Evolutionary conservation across 2,888 invertebrate genomes (phyloP).

Genomic region (Conchocele bisecta): DNA sequence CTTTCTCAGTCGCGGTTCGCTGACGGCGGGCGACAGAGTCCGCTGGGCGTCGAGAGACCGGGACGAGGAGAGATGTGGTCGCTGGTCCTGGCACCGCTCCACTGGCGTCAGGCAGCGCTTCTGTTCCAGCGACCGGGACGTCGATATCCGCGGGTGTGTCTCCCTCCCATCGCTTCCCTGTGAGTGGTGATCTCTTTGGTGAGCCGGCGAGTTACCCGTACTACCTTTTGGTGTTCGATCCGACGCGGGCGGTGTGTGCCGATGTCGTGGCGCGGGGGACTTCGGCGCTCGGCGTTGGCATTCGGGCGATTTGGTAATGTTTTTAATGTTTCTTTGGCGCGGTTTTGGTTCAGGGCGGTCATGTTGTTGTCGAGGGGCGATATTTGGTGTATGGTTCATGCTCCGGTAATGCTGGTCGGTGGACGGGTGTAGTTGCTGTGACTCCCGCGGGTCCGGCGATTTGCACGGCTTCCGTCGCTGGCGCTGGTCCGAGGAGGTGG

Average conservation of each 20-base stretch:
- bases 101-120: background rate
- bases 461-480: constrained; percentile 15
- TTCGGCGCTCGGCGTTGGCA: background rate
- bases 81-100: background rate
- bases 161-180: background rate
- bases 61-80: background rate
- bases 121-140: background rate
- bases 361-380: background rate
- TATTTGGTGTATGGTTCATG: background rate
- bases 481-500: constrained; percentile 71
- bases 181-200: too few relatives aligned
- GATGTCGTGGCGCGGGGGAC: background rate
- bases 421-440: background rate
- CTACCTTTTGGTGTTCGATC: too few relatives aligned
- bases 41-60: background rate
- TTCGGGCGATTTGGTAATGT: background rate
- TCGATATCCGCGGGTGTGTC: background rate
- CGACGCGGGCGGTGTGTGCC: background rate
- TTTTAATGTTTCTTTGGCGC: too few relatives aligned
- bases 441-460: background rate
- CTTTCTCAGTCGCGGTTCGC: background rate
- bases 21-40: background rate
- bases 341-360: too few relatives aligned
- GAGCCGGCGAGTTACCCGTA: background rate
- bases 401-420: background rate